These are phyloP conservation scores for Crossaster papposus DNA, from an alignment of 53 echinoderm and acorn worm genomes.

Conservation along the genomic window DNA sequence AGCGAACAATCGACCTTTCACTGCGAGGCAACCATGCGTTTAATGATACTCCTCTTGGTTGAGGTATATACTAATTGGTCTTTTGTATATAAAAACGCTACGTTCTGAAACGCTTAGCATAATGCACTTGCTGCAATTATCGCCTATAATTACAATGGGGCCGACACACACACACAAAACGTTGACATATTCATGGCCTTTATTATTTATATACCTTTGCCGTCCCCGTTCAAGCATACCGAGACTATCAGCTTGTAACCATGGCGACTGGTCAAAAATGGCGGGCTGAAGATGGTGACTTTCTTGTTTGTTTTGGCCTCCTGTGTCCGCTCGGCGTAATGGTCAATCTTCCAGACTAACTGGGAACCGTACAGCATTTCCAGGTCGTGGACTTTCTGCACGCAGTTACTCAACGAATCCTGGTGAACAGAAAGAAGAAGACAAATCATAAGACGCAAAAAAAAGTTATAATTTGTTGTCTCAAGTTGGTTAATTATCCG, in stretches of 20 bases:
- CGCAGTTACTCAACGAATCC: constrained; percentile 80
- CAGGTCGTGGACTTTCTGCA: constrained; percentile 92
- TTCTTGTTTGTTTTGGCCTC: constrained; percentile 97
- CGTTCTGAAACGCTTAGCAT: neutral
- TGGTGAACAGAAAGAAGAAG: neutral
- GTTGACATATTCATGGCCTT: neutral
- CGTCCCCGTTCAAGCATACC: constrained; percentile 91
- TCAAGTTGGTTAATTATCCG: no score
- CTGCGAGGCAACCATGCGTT: no score
- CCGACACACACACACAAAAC: neutral
- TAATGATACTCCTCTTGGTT: no score
- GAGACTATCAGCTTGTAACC: constrained; percentile 96
- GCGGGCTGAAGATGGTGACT: constrained; percentile 96
- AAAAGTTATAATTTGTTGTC: no score
- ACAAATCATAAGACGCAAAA: neutral
- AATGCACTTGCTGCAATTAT: neutral
- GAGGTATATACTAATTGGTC: neutral
- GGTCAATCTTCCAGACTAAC: constrained; percentile 96
- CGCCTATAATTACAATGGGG: no score
- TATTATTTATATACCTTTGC: constrained; percentile 99
- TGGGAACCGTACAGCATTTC: constrained; percentile 98
- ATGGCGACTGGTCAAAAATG: constrained; percentile 95
- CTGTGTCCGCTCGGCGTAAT: constrained; percentile 92
- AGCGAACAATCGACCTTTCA: no score
- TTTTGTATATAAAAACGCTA: neutral